Evolutionary conservation across 2,113 vertebrate genomes (phyloP), one percentile per base, ranked within the genome.

Genomic region (Mesembrinibis cayennensis): DNA sequence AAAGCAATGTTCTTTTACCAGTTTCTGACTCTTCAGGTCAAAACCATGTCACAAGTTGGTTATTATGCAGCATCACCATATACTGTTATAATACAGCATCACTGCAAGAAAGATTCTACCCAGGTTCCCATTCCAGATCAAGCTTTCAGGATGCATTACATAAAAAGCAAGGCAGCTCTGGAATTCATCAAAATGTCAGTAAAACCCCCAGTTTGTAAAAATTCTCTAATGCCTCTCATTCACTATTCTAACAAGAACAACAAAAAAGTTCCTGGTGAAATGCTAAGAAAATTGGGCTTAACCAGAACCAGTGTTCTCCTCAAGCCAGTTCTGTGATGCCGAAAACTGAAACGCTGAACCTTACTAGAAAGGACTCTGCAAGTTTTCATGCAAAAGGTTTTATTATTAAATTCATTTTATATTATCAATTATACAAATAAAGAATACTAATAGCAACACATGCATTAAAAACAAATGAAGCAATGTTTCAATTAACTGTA

Each of bases 121-220:
- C 23, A 21, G n/a, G 11, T 34, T 90, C 53, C 42, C 26, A 8
- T 38, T 63, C 53, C 55, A 67, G 70, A 29, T 21, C n/a, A 62
- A 11, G 38, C 32, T 72, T 77, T 49, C 22, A n/a, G 56, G 16
- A 72, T 40, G 23, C 0, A 0, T 21, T 47, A 16, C 7, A 10
- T 6, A 52, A 62, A 18, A 56, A 45, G 16, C 4, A 10, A 93
- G 65, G 21, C 47, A 63, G 22, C 44, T 69, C 49, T 49, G 50
- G 30, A 38, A 63, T 56, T 30, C 55, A 26, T 36, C 9, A 83
- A 74, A 58, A 84, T 2, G 11, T 11, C 20, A 13, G 22, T 42
- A 79, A 74, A 87, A 6, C 4, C 4, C 7, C 7, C 30, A 19
- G 5, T 21, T 65, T n/a, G 40, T 47, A 87, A 65, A 93, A 70